These are phyloP conservation scores for Drosophila athabasca DNA, from an alignment of 1,140 invertebrate species.

Conservation along the genomic window DNA sequence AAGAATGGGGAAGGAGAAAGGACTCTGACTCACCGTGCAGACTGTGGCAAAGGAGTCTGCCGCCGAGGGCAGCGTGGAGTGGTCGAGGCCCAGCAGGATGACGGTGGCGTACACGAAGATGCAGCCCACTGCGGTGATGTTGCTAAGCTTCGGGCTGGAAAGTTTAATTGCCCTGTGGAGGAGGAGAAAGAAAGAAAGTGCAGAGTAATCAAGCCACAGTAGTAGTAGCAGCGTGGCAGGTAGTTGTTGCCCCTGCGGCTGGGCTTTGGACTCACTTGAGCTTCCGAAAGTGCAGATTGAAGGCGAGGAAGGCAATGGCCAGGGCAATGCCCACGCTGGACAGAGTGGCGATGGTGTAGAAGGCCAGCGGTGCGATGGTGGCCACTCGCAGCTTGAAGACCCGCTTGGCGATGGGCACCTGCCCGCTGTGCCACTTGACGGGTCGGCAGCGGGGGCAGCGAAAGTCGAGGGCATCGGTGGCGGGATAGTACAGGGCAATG, in stretches of 20 bases:
- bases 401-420: conserved; percentile 90
- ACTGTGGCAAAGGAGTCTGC: conserved; percentile 90
- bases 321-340: conserved; percentile 91
- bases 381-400: conserved; percentile 89
- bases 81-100: conserved; percentile 94
- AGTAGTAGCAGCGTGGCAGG: too few relatives aligned
- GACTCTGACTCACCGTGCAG: conserved; percentile 92
- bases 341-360: conserved; percentile 88
- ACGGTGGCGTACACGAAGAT: conserved; percentile 96
- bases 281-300: conserved; percentile 94
- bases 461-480: conserved; percentile 87
- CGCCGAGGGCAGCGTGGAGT: conserved; percentile 88
- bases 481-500: conserved; percentile 91
- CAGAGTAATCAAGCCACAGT: conserved; percentile 38
- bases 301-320: conserved; percentile 91
- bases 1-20: conserved; percentile 21
- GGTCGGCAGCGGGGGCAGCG: conserved; percentile 88
- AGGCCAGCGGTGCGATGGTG: conserved; percentile 90
- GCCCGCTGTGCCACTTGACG: conserved; percentile 90
- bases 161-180: conserved; percentile 91
- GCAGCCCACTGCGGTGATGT: conserved; percentile 97
- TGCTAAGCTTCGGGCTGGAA: conserved; percentile 97
- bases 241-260: too few relatives aligned
- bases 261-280: conserved; percentile 88
- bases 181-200: conserved; percentile 39